Base-by-base conservation (phyloP, 2,797 vertebrate species). In the Oreonectes daqikongensis region DNA sequence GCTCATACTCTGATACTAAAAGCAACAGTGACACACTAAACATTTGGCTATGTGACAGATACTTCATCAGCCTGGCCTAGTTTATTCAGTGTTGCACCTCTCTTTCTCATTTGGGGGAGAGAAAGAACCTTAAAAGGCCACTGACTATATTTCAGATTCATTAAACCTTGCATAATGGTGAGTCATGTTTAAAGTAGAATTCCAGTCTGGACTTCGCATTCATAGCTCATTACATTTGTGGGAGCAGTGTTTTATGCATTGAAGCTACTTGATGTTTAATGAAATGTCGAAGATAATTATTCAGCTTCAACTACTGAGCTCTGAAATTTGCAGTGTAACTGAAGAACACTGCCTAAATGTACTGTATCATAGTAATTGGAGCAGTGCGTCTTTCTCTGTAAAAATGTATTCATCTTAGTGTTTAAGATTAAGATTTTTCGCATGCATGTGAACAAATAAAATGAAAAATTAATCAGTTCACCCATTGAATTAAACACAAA, bases 241-340 rank as follows among this genome's bases (percentile, higher is more conserved):
- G 60, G 53, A 55, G 26, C 50, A 28, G 40, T 42, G 57, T 75
- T 71, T 52, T 42, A 77, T 77, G 42, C 65, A 61, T 61, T 61
- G 42, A 80, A 80, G 61, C 79, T 82, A 66, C 72, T 70, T 69
- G 44, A 63, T 53, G 64, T 67, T 72, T 67, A 73, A 81, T 77
- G 75, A 80, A 84, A 79, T 50, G 80, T 82, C 66, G 50, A 68
- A 61, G 66, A 61, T 78, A 85, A 85, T 84, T 81, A 84, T 82
- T 79, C 63, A 79, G 20, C 18, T 80, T 70, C 44, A 4, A 75
- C 70, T 71, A 72, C 67, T 52, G 63, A 75, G 52, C 69, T 40
- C 68, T 68, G 69, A 76, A 57, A 60, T 46, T 67, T 48, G 70
- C 68, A 1, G 60, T 66, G 55, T 55, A 61, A 69, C 40, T 72